Evolutionary conservation across 2,113 vertebrate genomes (phyloP).

Genomic region (Percina caprodes): DNA sequence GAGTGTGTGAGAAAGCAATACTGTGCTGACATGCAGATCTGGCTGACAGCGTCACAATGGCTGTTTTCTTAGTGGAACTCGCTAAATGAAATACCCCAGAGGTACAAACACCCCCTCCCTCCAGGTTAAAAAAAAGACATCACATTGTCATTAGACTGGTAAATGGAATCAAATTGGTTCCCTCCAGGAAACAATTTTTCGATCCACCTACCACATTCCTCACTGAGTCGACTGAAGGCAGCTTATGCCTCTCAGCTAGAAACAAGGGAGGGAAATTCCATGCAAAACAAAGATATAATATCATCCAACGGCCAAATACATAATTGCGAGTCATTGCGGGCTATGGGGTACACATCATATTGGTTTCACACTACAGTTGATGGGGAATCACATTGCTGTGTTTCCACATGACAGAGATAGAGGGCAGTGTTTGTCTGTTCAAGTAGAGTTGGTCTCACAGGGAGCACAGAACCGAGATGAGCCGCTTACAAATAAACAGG

Average conservation of each 20-base stretch:
- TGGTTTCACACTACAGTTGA: constrained; percentile 3
- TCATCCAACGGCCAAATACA: background rate
- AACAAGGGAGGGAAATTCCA: constrained; percentile 17
- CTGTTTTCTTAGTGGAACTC: constrained; percentile 54
- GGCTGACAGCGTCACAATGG: constrained; percentile 57
- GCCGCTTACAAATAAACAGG: background rate
- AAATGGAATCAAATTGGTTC: constrained; percentile 52
- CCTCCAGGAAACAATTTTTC: constrained; percentile 64
- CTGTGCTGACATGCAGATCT: constrained; percentile 54
- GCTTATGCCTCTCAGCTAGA: background rate
- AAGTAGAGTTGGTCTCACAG: background rate
- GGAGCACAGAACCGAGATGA: constrained; percentile 3
- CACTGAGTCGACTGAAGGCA: constrained; percentile 34
- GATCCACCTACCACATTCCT: constrained; percentile 41
- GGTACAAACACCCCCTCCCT: background rate
- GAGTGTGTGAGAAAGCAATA: constrained; percentile 37
- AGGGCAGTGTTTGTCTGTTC: constrained; percentile 80
- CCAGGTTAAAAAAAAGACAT: constrained; percentile 44
- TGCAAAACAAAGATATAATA: constrained; percentile 4
- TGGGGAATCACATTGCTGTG: background rate
- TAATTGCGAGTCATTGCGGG: background rate
- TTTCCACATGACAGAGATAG: constrained; percentile 66
- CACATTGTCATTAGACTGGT: constrained; percentile 59
- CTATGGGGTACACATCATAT: background rate
- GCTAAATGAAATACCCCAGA: constrained; percentile 19